Base-by-base conservation (phyloP, 2,113 vertebrate species). In the Neolamprologus modestus region DNA sequence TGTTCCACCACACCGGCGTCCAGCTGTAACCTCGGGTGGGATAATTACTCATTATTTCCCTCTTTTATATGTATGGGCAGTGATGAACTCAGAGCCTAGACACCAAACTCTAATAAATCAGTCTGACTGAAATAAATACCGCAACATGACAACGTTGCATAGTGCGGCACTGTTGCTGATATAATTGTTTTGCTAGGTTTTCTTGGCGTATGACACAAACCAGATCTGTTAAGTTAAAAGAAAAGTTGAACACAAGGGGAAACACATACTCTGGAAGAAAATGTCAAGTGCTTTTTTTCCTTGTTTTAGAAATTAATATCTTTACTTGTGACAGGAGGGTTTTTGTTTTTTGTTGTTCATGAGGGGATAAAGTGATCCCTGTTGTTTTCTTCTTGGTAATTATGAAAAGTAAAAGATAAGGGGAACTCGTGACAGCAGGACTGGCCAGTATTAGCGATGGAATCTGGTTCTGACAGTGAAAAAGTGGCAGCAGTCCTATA, bases 401-500 rank as follows among this genome's bases (percentile, higher is more conserved):
- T 71, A 71, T 71, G 21, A 71, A 42, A 42, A 50, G 42, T 78
- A 6, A 31, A 78, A 50, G 26, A 33, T 40, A 33, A 55, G 13
- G 4, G 2, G 11, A 42, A 57, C 12, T 55, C 5, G 5, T 24
- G 59, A 79, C 17, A 52, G 57, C 13, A 2, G 11, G 13, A 54
- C 31, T 61, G 81, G 19, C 28, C 47, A 19, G 8, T 80, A 19
- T 84, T 89, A 52, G n/a, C 9, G 19, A 33, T 55, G 83, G 53
- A 90, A 42, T 85, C 14, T 68, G 82, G 47, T 82, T 63, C 82
- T 84, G 80, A 83, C 42, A 7, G 47, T 13, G 66, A 82, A 21
- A 54, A 84, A 81, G 47, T 57, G 61, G 42, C 81, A 84, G 81
- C 66, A 54, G 84, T 84, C 71, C 37, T 59, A 82, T 63, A 76